A percentile compares a stretch with the other conserved stretches of the same genome.
Evolutionary conservation across 2,888 invertebrate species (phyloP).

Genomic region (Caenorhabditis sp.): DNA sequence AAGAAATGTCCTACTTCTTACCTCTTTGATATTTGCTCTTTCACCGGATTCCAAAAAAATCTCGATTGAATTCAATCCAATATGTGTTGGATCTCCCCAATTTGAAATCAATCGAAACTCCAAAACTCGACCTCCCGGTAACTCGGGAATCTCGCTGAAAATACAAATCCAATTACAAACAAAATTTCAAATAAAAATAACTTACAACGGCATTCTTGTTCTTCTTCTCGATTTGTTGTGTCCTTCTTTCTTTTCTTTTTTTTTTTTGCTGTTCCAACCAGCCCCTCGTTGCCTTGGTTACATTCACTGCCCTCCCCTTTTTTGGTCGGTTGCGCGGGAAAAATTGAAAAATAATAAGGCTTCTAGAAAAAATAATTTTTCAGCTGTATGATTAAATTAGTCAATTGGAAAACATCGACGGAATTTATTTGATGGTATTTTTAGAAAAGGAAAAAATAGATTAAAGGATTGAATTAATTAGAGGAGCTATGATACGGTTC

Average conservation of each 20-base stretch:
- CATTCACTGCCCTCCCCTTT: too few species aligned
- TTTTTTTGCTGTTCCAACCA: neutral
- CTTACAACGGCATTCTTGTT: neutral
- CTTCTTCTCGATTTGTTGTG: too few species aligned
- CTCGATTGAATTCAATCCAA: conserved; percentile 65
- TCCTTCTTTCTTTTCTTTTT: neutral
- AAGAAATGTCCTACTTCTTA: too few species aligned
- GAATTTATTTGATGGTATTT: too few species aligned
- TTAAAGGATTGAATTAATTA: too few species aligned
- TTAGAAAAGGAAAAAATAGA: too few species aligned
- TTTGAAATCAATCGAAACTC: conserved; percentile 43
- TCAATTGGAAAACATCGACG: too few species aligned
- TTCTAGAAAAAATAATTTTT: too few species aligned
- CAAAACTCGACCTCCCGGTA: conserved; percentile 43
- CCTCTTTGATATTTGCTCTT: conserved; percentile 48
- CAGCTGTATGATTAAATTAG: too few species aligned
- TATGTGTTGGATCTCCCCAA: conserved; percentile 53
- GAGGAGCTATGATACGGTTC: too few species aligned
- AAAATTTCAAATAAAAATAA: neutral
- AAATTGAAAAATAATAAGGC: too few species aligned
- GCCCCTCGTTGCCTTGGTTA: neutral
- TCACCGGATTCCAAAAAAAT: conserved; percentile 61
- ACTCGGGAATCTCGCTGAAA: conserved; percentile 55
- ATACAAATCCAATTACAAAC: neutral
- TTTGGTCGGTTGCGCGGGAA: too few species aligned